Base-by-base conservation (phyloP, 2,797 vertebrate genomes). In the Eremophila alpestris region DNA sequence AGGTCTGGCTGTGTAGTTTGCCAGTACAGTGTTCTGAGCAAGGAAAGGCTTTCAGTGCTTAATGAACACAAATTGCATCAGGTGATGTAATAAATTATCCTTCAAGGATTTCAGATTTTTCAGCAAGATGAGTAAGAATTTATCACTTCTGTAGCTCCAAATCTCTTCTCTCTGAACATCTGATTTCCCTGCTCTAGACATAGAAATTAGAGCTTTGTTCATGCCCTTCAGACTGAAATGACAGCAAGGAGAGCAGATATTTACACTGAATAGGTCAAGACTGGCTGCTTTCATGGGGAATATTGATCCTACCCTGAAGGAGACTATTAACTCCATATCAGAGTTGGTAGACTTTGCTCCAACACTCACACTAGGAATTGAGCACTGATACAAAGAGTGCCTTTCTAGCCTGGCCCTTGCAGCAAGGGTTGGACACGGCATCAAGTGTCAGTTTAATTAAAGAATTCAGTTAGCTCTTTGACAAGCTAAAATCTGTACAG, bases 361-460 rank as follows among this genome's bases (percentile, higher is more conserved):
- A 59, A 69, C n/a, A 52, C 24, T 17, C 30, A 69, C 24, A 17
- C 52, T 14, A 43, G 46, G 70, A 88, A 30, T n/a, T 36, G 49
- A 17, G 27, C 2, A 3, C 77, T 87, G 82, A 51, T 81, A 46
- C 19, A 48, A 55, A 84, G 87, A 83, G 96, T 96, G 93, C 93
- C 94, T 92, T 96, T 95, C 92, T 89, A 93, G 83, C 54, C 92
- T 87, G 24, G 87, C 82, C 62, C 40, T 91, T 85, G 56, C 74
- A 88, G 34, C 21, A 36, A 83, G 86, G 88, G 84, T 30, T 89
- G 56, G 90, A 77, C 56, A 22, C 3, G 63, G 75, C 77, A 52
- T 55, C 45, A 70, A 85, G 85, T 79, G 56, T 92, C 92, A 83
- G 58, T 82, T 89, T 62, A 85, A 83, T 56, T 82, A 67, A 74